Evolutionary conservation across 2,113 vertebrate species (phyloP).

Genomic region (Acanthisitta chloris): DNA sequence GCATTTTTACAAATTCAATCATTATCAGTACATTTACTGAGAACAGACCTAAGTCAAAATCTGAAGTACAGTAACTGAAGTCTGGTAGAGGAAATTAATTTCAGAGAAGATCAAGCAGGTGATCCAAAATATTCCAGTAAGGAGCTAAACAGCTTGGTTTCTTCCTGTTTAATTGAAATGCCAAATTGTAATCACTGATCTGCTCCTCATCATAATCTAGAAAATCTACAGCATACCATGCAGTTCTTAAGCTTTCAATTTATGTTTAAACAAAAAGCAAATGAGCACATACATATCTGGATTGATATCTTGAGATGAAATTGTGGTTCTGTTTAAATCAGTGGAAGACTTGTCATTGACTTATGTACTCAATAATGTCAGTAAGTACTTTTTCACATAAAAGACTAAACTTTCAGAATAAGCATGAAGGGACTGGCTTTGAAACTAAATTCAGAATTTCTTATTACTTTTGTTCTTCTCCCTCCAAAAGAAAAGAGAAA

Average conservation of each 20-base stretch:
- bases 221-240: background rate
- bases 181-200: background rate
- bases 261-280: background rate
- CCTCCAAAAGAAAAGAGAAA: background rate
- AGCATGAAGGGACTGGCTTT: background rate
- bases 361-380: background rate
- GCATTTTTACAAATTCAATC: background rate
- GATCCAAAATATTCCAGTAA: conserved; percentile 7
- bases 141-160: background rate
- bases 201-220: background rate
- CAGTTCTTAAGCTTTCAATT: background rate
- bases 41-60: background rate
- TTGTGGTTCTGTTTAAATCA: background rate
- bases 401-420: conserved; percentile 7
- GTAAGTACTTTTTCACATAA: background rate
- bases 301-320: background rate
- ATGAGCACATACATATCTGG: background rate
- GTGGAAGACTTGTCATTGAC: background rate
- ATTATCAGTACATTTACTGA: background rate
- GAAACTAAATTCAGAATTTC: conserved; percentile 11
- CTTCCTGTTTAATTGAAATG: background rate
- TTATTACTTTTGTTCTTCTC: background rate
- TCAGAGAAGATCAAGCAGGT: background rate
- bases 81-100: background rate
- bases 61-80: background rate